Conservation (phyloP, 2,888 invertebrate species). For the Buathra laborator region DNA sequence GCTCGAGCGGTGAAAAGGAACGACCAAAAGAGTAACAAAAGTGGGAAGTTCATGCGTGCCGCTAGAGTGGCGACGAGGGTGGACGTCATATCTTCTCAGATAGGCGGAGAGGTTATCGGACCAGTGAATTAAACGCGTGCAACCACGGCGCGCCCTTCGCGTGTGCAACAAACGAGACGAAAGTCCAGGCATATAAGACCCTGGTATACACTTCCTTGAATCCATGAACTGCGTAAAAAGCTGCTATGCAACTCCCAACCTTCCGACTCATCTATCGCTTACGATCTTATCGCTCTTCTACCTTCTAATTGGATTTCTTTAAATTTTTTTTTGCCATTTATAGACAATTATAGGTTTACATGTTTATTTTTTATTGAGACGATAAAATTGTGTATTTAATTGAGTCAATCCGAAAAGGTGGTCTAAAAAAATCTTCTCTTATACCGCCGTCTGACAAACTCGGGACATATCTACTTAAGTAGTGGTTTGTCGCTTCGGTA, state of each 20-base stretch:
- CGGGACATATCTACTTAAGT: conserved; percentile 1
- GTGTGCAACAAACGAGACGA: conserved; percentile 47
- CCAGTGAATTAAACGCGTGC: conserved; percentile 70
- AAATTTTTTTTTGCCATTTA: conserved; percentile 6
- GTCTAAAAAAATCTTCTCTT: not conserved
- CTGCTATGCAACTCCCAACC: conserved; percentile 21
- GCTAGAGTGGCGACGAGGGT: conserved; percentile 64
- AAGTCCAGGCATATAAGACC: not conserved
- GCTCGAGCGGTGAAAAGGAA: conserved; percentile 23
- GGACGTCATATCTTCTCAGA: conserved; percentile 69
- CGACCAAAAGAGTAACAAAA: conserved; percentile 12
- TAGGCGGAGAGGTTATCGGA: conserved; percentile 67
- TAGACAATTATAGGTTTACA: not conserved
- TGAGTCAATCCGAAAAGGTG: not conserved
- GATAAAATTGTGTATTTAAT: not conserved
- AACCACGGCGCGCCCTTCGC: conserved; percentile 62
- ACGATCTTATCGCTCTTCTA: conserved; percentile 38
- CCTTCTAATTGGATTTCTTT: not conserved
- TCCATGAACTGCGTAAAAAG: conserved; percentile 39
- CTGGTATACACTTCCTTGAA: not conserved
- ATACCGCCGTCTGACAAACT: not conserved
- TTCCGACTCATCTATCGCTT: conserved; percentile 36
- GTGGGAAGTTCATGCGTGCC: conserved; percentile 42
- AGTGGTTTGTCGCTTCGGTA: not conserved
- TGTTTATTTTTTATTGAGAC: not conserved